Conservation (phyloP, 2,888 invertebrate species). For the Blomia tropicalis region DNA sequence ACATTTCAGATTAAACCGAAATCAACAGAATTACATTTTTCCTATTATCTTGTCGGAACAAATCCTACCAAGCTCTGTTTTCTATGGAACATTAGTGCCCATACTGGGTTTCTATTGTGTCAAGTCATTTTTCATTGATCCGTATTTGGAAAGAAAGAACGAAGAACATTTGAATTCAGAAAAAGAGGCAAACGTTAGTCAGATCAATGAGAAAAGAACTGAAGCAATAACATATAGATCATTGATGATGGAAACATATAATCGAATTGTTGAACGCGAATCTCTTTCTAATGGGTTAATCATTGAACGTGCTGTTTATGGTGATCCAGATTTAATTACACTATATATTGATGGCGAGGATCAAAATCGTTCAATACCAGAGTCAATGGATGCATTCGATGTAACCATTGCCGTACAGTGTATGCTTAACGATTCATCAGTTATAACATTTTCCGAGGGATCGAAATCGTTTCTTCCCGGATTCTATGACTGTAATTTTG, state of each 20-base stretch:
- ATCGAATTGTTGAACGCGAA: conserved; percentile 63
- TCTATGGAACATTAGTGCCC: conserved; percentile 82
- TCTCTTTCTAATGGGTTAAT: conserved; percentile 64
- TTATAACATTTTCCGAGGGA: neutral
- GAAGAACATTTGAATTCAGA: conserved; percentile 63
- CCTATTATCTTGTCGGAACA: conserved; percentile 82
- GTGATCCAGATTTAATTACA: conserved; percentile 28
- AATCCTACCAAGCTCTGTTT: conserved; percentile 68
- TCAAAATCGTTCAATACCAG: neutral
- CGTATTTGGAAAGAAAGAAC: conserved; percentile 54
- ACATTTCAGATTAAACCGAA: conserved; percentile 53
- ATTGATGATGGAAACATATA: conserved; percentile 76
- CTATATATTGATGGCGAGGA: conserved; percentile 12
- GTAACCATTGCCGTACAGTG: conserved; percentile 90
- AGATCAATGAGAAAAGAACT: conserved; percentile 56
- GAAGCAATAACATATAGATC: conserved; percentile 67
- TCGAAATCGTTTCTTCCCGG: conserved; percentile 59
- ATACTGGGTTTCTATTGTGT: conserved; percentile 49
- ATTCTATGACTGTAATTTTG: conserved; percentile 81
- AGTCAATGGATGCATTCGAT: conserved; percentile 47
- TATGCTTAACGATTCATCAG: conserved; percentile 31
- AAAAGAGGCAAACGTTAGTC: conserved; percentile 57
- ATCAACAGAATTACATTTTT: conserved; percentile 69
- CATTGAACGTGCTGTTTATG: conserved; percentile 56
- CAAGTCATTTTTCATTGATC: conserved; percentile 61